Conservation (phyloP, 2,113 vertebrate species). For the Leptodactylus fuscus region DNA sequence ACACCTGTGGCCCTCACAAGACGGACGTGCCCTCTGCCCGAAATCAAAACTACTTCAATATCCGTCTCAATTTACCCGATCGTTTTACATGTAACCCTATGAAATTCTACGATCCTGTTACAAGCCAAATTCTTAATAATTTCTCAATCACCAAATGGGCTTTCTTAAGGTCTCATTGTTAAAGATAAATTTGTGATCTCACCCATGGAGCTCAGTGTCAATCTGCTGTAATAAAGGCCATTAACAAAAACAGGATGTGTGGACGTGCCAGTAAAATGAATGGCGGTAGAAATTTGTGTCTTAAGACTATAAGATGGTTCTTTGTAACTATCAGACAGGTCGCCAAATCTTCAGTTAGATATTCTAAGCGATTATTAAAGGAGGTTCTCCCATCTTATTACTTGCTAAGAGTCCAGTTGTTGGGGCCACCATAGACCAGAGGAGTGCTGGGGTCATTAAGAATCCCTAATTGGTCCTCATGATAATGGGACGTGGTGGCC, state of each 20-base stretch:
- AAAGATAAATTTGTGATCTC: neutral
- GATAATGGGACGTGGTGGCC: no score
- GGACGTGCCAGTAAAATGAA: neutral
- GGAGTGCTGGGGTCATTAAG: no score
- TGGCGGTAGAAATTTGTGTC: neutral
- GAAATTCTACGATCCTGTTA: neutral
- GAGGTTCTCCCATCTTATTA: no score
- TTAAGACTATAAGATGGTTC: neutral
- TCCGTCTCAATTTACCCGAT: neutral
- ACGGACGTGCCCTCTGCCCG: neutral
- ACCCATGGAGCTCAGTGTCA: slow-evolving; percentile 3
- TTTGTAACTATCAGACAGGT: neutral
- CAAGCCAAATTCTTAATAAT: neutral
- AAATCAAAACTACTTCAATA: neutral
- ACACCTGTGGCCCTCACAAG: neutral
- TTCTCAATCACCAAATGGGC: neutral
- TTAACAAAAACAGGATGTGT: neutral
- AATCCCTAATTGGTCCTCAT: no score
- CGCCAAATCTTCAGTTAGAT: no score
- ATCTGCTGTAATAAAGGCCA: neutral
- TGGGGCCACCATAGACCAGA: no score
- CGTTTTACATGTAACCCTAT: neutral
- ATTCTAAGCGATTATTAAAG: no score
- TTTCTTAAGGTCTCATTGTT: slow-evolving; percentile 14
- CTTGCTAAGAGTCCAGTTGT: no score